Conservation (phyloP, 2,797 vertebrate genomes). For the Lerista edwardsae region DNA sequence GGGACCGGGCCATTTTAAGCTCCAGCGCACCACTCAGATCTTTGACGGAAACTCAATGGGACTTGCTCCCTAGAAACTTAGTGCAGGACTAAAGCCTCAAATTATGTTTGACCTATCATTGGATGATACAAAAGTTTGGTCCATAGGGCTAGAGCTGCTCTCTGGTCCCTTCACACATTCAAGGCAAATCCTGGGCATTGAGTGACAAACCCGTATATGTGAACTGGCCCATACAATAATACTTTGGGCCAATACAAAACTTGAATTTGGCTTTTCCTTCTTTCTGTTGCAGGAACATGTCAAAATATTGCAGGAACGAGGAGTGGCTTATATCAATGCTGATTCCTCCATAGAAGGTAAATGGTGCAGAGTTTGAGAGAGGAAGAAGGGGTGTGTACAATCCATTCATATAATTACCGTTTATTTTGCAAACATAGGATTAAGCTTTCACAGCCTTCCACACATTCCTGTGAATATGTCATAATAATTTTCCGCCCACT, state of each 20-base stretch:
- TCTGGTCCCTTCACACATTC: not conserved
- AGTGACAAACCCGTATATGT: not conserved
- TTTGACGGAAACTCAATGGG: too few species aligned
- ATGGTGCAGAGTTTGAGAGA: not conserved
- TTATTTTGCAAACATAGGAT: not conserved
- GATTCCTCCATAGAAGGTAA: conserved; percentile 94
- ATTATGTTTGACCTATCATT: not conserved
- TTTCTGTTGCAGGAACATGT: conserved; percentile 86
- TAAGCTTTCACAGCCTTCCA: not conserved
- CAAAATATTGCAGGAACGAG: conserved; percentile 88
- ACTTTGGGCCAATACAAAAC: rapidly evolving
- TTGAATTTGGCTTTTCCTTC: conserved; percentile 20
- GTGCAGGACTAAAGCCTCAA: not conserved
- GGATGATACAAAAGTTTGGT: not conserved
- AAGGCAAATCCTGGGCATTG: not conserved
- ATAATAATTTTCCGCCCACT: not conserved
- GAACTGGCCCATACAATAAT: not conserved
- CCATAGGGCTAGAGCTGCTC: not conserved
- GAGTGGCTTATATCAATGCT: conserved; percentile 94
- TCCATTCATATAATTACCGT: not conserved
- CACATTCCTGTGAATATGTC: not conserved
- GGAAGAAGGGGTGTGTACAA: not conserved
- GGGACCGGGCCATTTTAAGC: too few species aligned
- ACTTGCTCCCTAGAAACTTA: too few species aligned
- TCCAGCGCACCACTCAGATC: too few species aligned